Percentiles rank a stretch among this genome's conserved stretches.
phyloP scores from a whole-genome alignment of 2,888 invertebrate genomes.

The Phorcus lineatus region DNA sequence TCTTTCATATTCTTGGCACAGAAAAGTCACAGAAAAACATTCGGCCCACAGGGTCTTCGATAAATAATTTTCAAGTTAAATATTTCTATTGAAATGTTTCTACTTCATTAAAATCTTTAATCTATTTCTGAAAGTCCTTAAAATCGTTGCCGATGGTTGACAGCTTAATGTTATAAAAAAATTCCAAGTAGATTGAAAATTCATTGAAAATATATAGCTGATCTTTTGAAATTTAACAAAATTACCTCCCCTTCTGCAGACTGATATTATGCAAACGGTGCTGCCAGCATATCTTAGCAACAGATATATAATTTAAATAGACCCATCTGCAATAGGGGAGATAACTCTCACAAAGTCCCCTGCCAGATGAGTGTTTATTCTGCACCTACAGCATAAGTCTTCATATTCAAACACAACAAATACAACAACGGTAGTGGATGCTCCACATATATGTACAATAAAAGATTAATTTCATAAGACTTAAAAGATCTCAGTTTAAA shows the following conservation, averaged over 20 bases:
- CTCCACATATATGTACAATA: conserved; percentile 22
- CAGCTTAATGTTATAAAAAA: no score
- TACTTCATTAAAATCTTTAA: no score
- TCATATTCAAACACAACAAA: conserved; percentile 20
- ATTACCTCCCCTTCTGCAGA: no score
- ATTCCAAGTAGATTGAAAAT: no score
- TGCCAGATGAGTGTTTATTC: not conserved
- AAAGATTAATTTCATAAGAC: conserved; percentile 21
- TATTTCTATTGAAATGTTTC: no score
- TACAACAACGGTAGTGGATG: conserved; percentile 17
- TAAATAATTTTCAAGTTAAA: no score
- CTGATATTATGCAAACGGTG: not conserved
- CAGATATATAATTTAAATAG: no score
- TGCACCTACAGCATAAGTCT: conserved; percentile 9
- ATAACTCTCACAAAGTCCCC: not conserved
- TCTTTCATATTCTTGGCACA: conserved; percentile 5
- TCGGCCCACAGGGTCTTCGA: not conserved
- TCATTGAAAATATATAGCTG: no score
- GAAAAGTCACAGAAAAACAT: conserved; percentile 1
- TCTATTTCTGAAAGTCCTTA: no score
- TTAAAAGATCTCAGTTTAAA: conserved; percentile 18
- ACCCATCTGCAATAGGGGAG: not conserved
- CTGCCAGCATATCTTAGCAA: not conserved
- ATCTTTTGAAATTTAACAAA: no score
- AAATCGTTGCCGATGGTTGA: no score